phyloP scores from a whole-genome alignment of 2,888 invertebrate genomes.

The Spicauda simplicius region DNA sequence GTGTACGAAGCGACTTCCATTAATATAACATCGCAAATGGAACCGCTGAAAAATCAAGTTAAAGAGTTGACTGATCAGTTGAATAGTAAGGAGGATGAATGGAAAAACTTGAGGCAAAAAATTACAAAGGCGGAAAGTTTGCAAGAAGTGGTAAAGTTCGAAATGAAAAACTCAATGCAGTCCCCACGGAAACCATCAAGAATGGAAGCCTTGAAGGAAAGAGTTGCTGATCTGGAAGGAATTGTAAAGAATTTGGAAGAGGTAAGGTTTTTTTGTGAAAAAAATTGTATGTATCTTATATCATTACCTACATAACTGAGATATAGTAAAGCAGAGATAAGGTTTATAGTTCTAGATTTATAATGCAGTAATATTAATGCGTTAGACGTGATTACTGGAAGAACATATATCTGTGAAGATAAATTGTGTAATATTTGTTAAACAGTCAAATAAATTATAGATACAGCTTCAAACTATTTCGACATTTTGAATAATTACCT shows the following conservation, averaged over 20 bases:
- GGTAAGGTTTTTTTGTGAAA: conserved; percentile 45
- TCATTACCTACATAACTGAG: not conserved
- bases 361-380: no score
- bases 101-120: conserved; percentile 82
- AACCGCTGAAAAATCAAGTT: conserved; percentile 82
- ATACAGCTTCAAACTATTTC: not conserved
- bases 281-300: not conserved
- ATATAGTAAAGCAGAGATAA: no score
- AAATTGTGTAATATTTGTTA: not conserved
- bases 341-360: no score
- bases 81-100: conserved; percentile 80
- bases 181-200: conserved; percentile 78
- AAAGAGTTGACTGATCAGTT: conserved; percentile 81
- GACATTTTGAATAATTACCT: not conserved
- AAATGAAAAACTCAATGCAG: conserved; percentile 80
- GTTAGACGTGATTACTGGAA: not conserved
- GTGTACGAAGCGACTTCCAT: conserved; percentile 87
- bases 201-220: conserved; percentile 87
- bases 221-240: conserved; percentile 86
- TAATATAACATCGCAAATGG: conserved; percentile 82
- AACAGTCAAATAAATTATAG: conserved; percentile 1
- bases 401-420: not conserved
- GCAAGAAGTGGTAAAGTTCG: conserved; percentile 80
- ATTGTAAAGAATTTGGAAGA: conserved; percentile 77
- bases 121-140: conserved; percentile 83